Evolutionary conservation across 1,140 invertebrate genomes (phyloP).

Genomic region (Theocolax elegans): DNA sequence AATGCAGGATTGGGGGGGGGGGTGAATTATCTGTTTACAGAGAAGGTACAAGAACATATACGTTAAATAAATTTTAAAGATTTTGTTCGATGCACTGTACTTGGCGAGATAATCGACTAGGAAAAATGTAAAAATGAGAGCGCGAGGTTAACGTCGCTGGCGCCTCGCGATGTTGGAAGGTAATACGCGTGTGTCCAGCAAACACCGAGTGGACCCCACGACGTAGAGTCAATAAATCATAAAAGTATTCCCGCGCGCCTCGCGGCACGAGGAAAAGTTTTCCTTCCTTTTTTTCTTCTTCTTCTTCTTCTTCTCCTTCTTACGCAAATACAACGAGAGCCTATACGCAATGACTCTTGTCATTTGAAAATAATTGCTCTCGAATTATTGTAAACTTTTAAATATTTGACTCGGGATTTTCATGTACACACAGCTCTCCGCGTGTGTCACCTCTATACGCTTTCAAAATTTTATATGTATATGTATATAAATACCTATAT

Average conservation of each 20-base stretch:
- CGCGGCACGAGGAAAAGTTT: constrained; percentile 9
- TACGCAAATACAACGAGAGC: neutral
- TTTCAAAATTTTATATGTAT: too few species aligned
- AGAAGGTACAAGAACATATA: too few species aligned
- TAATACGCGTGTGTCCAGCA: constrained; percentile 49
- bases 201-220: constrained; percentile 44
- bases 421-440: neutral
- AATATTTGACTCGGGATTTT: neutral
- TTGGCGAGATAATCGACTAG: too few species aligned
- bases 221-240: constrained; percentile 60
- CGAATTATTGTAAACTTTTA: neutral
- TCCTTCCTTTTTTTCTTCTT: too few species aligned
- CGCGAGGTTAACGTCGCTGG: constrained; percentile 46
- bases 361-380: constrained; percentile 6
- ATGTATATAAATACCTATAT: too few species aligned
- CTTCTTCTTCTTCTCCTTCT: too few species aligned
- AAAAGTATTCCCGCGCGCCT: constrained; percentile 49
- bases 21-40: too few species aligned
- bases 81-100: too few species aligned
- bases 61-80: too few species aligned
- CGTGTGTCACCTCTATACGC: too few species aligned
- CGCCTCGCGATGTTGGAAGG: constrained; percentile 51
- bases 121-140: too few species aligned
- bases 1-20: too few species aligned
- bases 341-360: neutral